Base-by-base conservation (phyloP, 2,888 invertebrate species). In the Theretra japonica region DNA sequence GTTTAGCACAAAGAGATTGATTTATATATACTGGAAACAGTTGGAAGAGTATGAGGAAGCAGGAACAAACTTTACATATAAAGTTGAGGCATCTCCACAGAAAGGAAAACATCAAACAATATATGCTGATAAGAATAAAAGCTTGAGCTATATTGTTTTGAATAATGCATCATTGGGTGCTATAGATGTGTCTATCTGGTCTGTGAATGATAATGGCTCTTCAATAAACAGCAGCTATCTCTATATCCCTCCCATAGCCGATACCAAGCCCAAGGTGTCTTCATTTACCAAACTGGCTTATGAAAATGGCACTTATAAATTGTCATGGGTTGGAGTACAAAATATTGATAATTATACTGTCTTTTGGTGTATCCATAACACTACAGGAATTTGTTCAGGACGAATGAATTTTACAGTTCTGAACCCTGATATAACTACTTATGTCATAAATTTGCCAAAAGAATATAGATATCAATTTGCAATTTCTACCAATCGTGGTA, bases 21-120 rank as follows among this genome's bases (percentile, higher is more conserved):
- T 97, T 59, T 96, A 96, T 85, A 91, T 98, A 28, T 98, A 97
- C 86, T 98, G 98, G 98, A 96, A 97, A 83, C 95, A 96, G 76
- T 95, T 98, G 70, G 95, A 96, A 25, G 94, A 95, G 62, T 95
- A 95, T 83, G 95, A 96, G 78, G 95, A 96, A 80, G 97, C 97
- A 83, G 98, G 97, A 25, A 95, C 96, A 7, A 95, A 96, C 82
- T 97, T 98, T 82, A 94, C 94, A 2, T 98, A 98, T 84, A 92
- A 94, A 76, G 95, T 97, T n/a, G 88, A 92, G 53, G 83, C 88
- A 23, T 81, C 82, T 33, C 86, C 88, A 75, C 84, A 84, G 15
- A 83, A 86, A 57, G 94, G 90, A 25, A 87, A 77, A 41, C 77
- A 87, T 2, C 86, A 87, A 73, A 86, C 90, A 58, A 77, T 88